Conservation (phyloP, 1,140 invertebrate species). For the Papilio aristodemus region DNA sequence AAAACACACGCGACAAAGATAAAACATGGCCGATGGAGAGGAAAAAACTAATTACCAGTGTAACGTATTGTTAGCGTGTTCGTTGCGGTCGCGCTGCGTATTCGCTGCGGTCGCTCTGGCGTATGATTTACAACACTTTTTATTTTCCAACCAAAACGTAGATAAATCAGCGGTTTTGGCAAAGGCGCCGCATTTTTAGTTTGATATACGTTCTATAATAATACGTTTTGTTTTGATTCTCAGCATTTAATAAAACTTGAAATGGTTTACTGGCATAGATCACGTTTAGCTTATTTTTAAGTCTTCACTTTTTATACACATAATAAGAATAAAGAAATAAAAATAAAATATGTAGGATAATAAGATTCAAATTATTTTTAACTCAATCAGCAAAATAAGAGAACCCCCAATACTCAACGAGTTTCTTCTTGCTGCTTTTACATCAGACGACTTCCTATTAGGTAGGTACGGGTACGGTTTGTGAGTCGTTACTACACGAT, state of each 20-base stretch:
- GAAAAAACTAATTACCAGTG: constrained; percentile 55
- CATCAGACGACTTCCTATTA: not conserved
- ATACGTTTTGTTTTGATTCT: not conserved
- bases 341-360: no score
- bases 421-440: not conserved
- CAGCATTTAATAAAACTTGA: no score
- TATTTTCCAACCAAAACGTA: constrained; percentile 15
- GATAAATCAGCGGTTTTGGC: constrained; percentile 30
- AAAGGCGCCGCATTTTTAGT: constrained; percentile 8
- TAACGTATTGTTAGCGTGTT: constrained; percentile 40
- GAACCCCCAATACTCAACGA: no score
- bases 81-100: not conserved
- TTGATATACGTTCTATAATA: constrained; percentile 20
- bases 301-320: no score
- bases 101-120: constrained; percentile 28
- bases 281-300: no score
- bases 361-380: no score
- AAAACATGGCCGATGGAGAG: constrained; percentile 46
- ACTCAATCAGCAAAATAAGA: no score
- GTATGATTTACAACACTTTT: constrained; percentile 47
- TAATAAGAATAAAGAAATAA: no score
- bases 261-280: no score
- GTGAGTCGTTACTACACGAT: not conserved
- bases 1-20: constrained; percentile 45
- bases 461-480: not conserved